phyloP scores from a whole-genome alignment of 2,888 invertebrate species.

The Sarcophaga rosellei region DNA sequence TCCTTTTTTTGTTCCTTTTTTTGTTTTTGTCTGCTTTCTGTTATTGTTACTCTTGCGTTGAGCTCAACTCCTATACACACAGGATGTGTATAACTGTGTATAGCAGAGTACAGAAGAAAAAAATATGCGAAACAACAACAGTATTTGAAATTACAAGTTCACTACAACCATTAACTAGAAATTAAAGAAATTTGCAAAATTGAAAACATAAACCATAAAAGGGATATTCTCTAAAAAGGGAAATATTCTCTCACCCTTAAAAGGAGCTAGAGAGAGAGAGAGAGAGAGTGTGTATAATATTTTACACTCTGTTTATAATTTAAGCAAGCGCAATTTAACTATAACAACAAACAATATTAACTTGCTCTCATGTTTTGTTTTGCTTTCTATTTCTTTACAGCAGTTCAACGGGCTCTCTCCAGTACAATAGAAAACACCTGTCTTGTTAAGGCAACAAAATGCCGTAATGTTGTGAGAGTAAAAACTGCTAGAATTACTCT shows the following conservation, averaged over 20 bases:
- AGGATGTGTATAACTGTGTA: slow-evolving; percentile 24
- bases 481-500: slow-evolving; percentile 33
- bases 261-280: not conserved
- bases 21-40: not conserved
- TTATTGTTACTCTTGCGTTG: slow-evolving; percentile 60
- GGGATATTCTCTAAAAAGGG: slow-evolving; percentile 10
- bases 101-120: slow-evolving; percentile 18
- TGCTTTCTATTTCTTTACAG: slow-evolving; percentile 56
- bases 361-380: not conserved
- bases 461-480: not conserved
- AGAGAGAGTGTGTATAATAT: not conserved
- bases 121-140: slow-evolving; percentile 17
- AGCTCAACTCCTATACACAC: slow-evolving; percentile 29
- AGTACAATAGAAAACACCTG: slow-evolving; percentile 44
- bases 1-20: not conserved
- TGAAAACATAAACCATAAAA: slow-evolving; percentile 35
- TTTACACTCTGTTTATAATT: not conserved
- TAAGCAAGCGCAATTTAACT: not conserved
- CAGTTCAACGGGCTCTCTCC: slow-evolving; percentile 26
- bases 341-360: not conserved
- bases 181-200: slow-evolving; percentile 63
- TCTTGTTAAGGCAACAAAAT: not conserved
- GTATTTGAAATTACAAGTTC: slow-evolving; percentile 62
- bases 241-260: slow-evolving; percentile 33
- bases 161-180: slow-evolving; percentile 62